phyloP scores from a whole-genome alignment of 1,140 invertebrate species.

The Samia ricini region DNA sequence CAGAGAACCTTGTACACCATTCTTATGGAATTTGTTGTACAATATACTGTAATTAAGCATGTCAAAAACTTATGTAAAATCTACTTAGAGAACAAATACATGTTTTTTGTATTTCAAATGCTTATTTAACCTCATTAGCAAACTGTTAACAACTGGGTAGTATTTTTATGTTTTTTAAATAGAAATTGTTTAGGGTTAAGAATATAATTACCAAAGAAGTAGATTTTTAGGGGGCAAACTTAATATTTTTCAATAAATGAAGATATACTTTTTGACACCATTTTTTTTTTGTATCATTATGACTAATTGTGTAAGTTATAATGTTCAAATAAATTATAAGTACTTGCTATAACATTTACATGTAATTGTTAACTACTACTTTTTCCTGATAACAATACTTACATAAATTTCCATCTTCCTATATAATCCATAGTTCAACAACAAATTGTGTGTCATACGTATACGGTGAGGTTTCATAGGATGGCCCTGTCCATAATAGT shows the following conservation, averaged over 20 bases:
- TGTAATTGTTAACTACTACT: neutral
- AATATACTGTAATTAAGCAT: neutral
- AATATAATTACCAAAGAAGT: no score
- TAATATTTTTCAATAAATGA: no score
- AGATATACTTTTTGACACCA: no score
- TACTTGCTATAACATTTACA: neutral
- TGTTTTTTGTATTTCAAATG: no score
- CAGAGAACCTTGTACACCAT: neutral
- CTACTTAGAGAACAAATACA: no score
- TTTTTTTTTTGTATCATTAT: no score
- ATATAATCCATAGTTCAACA: constrained; percentile 99
- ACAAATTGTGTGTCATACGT: constrained; percentile 99
- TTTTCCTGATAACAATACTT: constrained; percentile 74
- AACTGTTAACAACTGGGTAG: no score
- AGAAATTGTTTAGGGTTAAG: no score
- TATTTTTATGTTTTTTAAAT: no score
- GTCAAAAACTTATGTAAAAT: no score
- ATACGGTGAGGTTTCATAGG: constrained; percentile 99
- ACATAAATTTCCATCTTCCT: constrained; percentile 99
- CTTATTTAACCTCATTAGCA: no score
- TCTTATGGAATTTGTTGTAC: neutral
- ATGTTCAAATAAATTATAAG: neutral
- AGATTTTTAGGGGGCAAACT: no score
- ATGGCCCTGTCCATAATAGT: constrained; percentile 99
- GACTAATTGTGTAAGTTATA: neutral